Evolutionary conservation across 2,113 vertebrate species (phyloP), one percentile per base, ranked within the genome.

Genomic region (Trochalopteron elliotii): DNA sequence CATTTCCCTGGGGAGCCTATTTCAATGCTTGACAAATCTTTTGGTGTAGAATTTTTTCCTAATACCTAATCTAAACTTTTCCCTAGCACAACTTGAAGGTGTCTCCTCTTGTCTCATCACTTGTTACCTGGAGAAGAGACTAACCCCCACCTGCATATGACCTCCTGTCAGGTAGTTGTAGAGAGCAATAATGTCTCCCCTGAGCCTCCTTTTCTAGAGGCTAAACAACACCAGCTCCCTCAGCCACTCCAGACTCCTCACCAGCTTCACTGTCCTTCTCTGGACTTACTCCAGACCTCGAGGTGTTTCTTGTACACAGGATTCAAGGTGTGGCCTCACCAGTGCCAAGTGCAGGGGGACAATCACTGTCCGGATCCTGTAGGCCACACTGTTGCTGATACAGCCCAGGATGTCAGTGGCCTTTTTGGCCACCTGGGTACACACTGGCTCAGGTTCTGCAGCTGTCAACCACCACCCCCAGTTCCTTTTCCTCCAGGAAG

Each of bases 311-410:
- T 33, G 25, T 17, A 47, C 12, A 37, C 19, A 40, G 15, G 27
- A 67, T 33, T 40, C 0, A 0, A 91, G 15, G 2, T 28, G 31
- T 10, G 5, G 12, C 18, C 31, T 24, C 60, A 74, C 15, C 15
- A 68, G 18, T 6, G 15, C 39, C 0, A 0, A 24, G 30, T 14
- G 3, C 15, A 47, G n/a, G 5, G 5, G 1, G 4, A 60, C n/a
- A 19, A 59, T 53, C 59, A 35, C 18, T 37, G 47, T 5, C 52
- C 22, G 12, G 0, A 1, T 42, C 53, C 60, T 60, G 18, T n/a
- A 60, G 53, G 45, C 45, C 39, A 35, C 12, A 28, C n/a, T 10
- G 13, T 1, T 67, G 17, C 22, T 35, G n/a, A 53, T 4, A 80
- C 12, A 80, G 9, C n/a, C 12, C 21, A 53, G 52, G 25, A 33